Base-by-base conservation (phyloP, 2,113 vertebrate genomes). In the Sorex araneus region DNA sequence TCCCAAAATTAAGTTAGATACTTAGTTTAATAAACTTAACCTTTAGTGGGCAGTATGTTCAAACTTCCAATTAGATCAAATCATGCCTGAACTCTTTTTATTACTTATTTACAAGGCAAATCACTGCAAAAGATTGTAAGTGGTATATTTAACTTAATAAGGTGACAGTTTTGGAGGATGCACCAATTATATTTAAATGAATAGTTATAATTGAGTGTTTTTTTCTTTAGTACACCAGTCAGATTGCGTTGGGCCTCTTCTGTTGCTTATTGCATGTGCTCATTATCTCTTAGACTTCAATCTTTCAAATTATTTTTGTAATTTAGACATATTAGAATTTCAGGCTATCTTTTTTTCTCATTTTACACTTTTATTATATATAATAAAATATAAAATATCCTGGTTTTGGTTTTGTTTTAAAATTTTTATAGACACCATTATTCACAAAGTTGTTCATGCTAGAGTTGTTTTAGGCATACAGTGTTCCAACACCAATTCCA, bases 241-340 rank as follows among this genome's bases (percentile, higher is more conserved):
- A 90, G 71, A 84, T 6, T 81, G 19, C 21, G 45, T 84, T 73
- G 18, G 15, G 74, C 10, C 82, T 75, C 63, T 70, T 73, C 27
- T 84, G 7, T 66, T 87, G 82, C 40, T 93, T 93, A 5, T 11
- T 88, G 0, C 64, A 45, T 90, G 27, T 90, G 64, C 34, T 94
- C 81, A 87, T 15, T 34, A 57, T 83, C 73, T 71, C 19, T 74
- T 87, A 73, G 63, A 94, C 3, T 70, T 78, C n/a, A n/a, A 64
- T 81, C 47, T 94, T 81, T 90, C 87, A 67, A 86, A 95, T 87
- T 77, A 87, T 63, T 93, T 10, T 92, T 71, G 30, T 93, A 47
- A 92, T 87, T 80, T 12, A 88, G 30, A 3, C 30, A 93, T 85
- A 18, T 93, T 85, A 87, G 9, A 60, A 79, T 89, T 94, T 92